A percentile compares a stretch with the other conserved stretches of the same genome.
Evolutionary conservation across 2,888 invertebrate species (phyloP).

Genomic region (Drosophila neotestacea): DNA sequence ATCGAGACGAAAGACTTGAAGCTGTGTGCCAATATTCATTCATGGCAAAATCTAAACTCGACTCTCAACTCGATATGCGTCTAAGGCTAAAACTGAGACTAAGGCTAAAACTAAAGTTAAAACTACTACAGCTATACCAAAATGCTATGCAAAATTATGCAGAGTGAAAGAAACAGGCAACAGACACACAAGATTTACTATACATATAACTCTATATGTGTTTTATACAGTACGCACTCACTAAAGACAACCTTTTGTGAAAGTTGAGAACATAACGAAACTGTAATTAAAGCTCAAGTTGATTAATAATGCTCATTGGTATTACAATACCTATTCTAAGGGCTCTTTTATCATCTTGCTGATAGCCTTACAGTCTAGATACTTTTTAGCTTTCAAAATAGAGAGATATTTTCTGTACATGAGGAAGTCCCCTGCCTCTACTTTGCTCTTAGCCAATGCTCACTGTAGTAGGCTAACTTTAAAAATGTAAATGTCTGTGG

Average conservation of each 20-base stretch:
- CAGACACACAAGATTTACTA: constrained; percentile 68
- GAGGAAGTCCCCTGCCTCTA: too few relatives aligned
- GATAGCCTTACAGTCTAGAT: too few relatives aligned
- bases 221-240: constrained; percentile 51
- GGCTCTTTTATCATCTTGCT: too few relatives aligned
- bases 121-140: constrained; percentile 54
- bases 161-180: constrained; percentile 76
- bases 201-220: constrained; percentile 48
- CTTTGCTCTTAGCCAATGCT: constrained; percentile 7
- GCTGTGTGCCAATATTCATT: constrained; percentile 77
- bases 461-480: constrained; percentile 52
- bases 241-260: constrained; percentile 22
- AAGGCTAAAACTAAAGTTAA: constrained; percentile 14
- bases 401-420: too few relatives aligned
- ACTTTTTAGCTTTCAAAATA: too few relatives aligned
- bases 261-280: neutral
- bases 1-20: constrained; percentile 50
- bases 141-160: constrained; percentile 81
- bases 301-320: too few relatives aligned
- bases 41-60: constrained; percentile 70
- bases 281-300: too few relatives aligned
- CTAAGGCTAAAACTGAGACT: constrained; percentile 44
- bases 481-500: constrained; percentile 65
- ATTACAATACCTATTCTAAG: too few relatives aligned
- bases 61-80: constrained; percentile 55